phyloP scores from a whole-genome alignment of 2,797 vertebrate species.

The Protosalanx chinensis region DNA sequence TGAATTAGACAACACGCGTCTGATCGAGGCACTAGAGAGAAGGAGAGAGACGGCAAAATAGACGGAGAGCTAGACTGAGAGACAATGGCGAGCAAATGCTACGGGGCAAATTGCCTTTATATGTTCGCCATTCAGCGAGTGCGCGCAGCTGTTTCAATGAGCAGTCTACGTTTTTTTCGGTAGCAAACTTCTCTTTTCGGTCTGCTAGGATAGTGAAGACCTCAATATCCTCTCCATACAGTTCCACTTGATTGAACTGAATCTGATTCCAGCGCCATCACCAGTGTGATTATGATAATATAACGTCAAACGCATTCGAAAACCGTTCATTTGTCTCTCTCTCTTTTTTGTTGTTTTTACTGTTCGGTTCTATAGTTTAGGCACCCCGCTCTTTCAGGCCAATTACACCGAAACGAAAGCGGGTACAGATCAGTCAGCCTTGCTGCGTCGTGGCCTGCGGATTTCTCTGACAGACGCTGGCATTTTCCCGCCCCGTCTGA shows the following conservation, averaged over 20 bases:
- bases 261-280: background rate
- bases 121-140: background rate
- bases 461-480: conserved; percentile 16
- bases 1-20: conserved; percentile 39
- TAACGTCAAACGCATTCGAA: background rate
- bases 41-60: too few relatives aligned
- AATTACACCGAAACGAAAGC: background rate
- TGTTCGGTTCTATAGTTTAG: background rate
- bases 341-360: background rate
- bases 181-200: too few relatives aligned
- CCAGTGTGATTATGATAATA: background rate
- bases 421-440: too few relatives aligned
- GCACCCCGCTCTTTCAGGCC: background rate
- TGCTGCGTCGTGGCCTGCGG: background rate
- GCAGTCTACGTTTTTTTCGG: background rate
- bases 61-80: too few relatives aligned
- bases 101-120: background rate
- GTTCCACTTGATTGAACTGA: background rate
- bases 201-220: background rate
- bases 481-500: conserved; percentile 6
- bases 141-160: background rate
- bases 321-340: background rate
- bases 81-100: background rate
- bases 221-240: background rate
- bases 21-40: conserved; percentile 16